Conservation (phyloP, 2,113 vertebrate species). For the Megaleporinus macrocephalus region DNA sequence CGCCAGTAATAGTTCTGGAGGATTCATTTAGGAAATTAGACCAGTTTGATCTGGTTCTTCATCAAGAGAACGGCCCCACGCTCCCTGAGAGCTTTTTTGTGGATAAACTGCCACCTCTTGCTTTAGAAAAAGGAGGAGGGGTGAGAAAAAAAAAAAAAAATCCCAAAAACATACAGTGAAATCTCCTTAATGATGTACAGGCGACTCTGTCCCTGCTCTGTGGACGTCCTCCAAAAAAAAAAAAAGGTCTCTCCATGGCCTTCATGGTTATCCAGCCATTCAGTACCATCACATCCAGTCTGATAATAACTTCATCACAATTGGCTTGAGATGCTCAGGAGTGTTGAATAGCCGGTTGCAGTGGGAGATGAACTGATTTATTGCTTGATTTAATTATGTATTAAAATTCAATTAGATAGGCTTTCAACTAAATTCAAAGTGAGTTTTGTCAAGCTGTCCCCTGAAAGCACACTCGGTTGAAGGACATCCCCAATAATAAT, state of each 20-base stretch:
- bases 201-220: conserved; percentile 3
- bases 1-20: conserved; percentile 70
- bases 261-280: conserved; percentile 59
- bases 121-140: conserved; percentile 18
- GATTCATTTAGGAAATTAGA: conserved; percentile 73
- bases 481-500: conserved; percentile 71
- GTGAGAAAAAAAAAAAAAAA: not conserved
- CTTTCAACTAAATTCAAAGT: conserved; percentile 77
- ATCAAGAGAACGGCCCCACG: conserved; percentile 45
- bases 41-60: conserved; percentile 62
- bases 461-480: conserved; percentile 69
- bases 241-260: not conserved
- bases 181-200: not conserved
- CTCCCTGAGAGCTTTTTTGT: conserved; percentile 25
- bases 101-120: conserved; percentile 39
- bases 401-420: conserved; percentile 84
- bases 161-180: not conserved
- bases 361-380: conserved; percentile 81
- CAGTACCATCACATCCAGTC: conserved; percentile 69
- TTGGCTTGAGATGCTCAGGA: conserved; percentile 77
- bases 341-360: conserved; percentile 76
- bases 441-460: conserved; percentile 77
- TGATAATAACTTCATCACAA: conserved; percentile 83
- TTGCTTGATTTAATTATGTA: conserved; percentile 84
- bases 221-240: not conserved